Base-by-base conservation (phyloP, 2,797 vertebrate genomes). In the Emys orbicularis region DNA sequence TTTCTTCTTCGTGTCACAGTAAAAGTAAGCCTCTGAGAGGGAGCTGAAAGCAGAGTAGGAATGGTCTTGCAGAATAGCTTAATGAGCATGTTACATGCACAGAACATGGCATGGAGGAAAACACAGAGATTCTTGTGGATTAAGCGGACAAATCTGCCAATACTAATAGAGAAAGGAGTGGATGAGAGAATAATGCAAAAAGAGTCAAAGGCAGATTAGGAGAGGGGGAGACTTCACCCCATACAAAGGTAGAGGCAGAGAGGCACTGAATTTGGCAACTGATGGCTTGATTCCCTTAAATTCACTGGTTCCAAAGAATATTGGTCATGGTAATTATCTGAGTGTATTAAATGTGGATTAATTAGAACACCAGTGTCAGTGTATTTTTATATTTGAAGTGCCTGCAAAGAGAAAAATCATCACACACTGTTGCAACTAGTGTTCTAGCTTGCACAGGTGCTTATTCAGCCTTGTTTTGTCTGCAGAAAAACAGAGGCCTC, bases 361-460 rank as follows among this genome's bases (percentile, higher is more conserved):
- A 18, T 94, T 92, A 88, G 57, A 15, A 44, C 27, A 25, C 72
- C 23, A 68, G 1, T 83, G 77, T 34, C 77, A 34, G n/a, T 5
- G 21, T 89, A 84, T 87, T 92, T 92, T 90, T 83, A 89, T 72
- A 57, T 81, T 54, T 83, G 44, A 86, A 83, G 68, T 88, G 72
- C 27, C 47, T 87, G 79, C 81, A 85, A 12, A 68, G 31, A 16
- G 53, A 56, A 21, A 13, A 7, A 88, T 57, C 23, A 23, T 6
- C 15, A 41, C 12, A 37, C 77, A 79, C 50, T 90, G 77, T 3
- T 91, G 81, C 54, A 92, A 44, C 47, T 84, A 37, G 90, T 77
- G 10, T 76, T 90, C 83, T 56, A 29, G 49, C 57, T 85, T 84
- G 81, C 87, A 76, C 81, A 88, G 59, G 50, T 16, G 34, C 87